phyloP scores from a whole-genome alignment of 2,888 invertebrate genomes.

The Napeogenes sylphis region DNA sequence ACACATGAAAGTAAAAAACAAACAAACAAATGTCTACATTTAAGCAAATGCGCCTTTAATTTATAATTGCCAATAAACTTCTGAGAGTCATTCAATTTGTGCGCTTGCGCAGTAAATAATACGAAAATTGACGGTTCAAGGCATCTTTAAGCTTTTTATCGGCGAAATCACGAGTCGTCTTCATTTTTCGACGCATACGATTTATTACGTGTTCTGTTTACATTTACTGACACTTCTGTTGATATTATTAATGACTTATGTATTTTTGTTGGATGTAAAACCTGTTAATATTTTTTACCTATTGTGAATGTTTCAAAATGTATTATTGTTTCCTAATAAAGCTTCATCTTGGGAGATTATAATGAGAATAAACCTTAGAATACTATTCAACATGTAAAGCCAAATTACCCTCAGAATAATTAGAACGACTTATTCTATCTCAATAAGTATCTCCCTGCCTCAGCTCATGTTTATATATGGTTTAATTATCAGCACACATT shows the following conservation, averaged over 20 bases:
- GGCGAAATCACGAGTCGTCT: constrained; percentile 28
- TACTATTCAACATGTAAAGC: too few relatives aligned
- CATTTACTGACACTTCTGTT: constrained; percentile 21
- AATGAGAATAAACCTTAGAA: too few relatives aligned
- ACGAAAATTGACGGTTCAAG: constrained; percentile 31
- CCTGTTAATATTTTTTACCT: too few relatives aligned
- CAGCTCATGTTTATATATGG: constrained; percentile 33
- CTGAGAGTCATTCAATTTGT: constrained; percentile 34
- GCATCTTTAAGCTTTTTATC: constrained; percentile 31
- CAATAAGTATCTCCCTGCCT: constrained; percentile 17
- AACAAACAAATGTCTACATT: neutral
- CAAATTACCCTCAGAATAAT: constrained; percentile 2
- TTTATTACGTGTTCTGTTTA: constrained; percentile 30
- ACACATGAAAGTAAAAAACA: too few relatives aligned
- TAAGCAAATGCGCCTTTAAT: constrained; percentile 21
- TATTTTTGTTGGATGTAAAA: too few relatives aligned
- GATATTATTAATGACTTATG: constrained; percentile 15
- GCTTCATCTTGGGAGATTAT: too few relatives aligned
- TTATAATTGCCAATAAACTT: constrained; percentile 40
- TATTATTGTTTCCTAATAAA: too few relatives aligned
- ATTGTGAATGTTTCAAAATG: too few relatives aligned
- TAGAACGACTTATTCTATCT: constrained; percentile 10
- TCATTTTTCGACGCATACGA: constrained; percentile 29
- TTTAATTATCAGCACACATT: constrained; percentile 32
- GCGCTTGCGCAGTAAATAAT: constrained; percentile 39